A percentile compares a stretch with the other conserved stretches of the same genome.
Conservation (phyloP, 2,888 invertebrate species). For the Zonitis immaculata region DNA sequence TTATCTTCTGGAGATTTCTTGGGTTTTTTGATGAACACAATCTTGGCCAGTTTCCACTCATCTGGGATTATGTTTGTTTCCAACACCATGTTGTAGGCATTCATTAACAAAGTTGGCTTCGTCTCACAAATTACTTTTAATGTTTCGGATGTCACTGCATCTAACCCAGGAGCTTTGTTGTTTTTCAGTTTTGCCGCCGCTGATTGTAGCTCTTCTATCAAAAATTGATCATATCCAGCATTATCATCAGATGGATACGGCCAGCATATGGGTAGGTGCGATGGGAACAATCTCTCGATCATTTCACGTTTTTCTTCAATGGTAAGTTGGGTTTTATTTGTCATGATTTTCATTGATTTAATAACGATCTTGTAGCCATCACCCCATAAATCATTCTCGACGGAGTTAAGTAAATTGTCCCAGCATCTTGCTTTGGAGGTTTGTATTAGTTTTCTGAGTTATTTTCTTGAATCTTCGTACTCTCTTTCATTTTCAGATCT, state of each 20-base stretch:
- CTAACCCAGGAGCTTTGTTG: conserved; percentile 8
- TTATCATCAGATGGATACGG: conserved; percentile 1
- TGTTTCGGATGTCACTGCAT: not conserved
- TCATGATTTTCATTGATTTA: conserved; percentile 7
- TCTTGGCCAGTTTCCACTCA: conserved; percentile 8
- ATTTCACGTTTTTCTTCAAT: conserved; percentile 7
- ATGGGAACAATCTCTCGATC: conserved; percentile 11
- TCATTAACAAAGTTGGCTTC: not conserved
- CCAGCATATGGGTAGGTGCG: conserved; percentile 1
- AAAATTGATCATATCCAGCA: conserved; percentile 3
- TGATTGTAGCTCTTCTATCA: conserved; percentile 1
- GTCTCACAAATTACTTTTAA: not conserved
- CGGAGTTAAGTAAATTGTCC: conserved; percentile 9
- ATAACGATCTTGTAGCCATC: conserved; percentile 18
- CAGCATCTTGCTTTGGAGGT: conserved; percentile 13
- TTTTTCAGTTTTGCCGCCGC: not conserved
- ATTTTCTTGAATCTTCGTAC: conserved; percentile 8
- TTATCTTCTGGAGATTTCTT: conserved; percentile 2
- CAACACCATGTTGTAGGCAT: conserved; percentile 7
- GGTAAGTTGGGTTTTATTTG: conserved; percentile 8
- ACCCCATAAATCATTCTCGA: conserved; percentile 12
- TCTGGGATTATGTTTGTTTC: not conserved
- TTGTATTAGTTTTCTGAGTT: conserved; percentile 3
- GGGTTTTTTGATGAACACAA: conserved; percentile 7
- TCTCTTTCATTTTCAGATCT: not conserved